Conservation (phyloP, 1,140 invertebrate genomes). For the Trachelipus rathkii region DNA sequence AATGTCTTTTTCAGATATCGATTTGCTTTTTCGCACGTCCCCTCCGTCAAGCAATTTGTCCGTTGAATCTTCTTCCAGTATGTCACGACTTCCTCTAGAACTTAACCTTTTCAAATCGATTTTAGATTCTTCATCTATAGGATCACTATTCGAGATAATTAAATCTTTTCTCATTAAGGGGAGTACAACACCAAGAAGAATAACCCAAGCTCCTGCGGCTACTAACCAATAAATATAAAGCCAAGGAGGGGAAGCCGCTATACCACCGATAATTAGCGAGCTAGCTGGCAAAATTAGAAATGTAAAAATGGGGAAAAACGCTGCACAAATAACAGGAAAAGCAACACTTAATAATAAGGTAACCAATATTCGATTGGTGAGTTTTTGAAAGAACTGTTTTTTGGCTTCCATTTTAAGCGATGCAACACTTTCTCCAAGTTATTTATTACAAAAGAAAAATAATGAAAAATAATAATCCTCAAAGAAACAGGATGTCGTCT, state of each 20-base stretch:
- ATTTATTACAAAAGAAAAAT: too few relatives aligned
- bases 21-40: neutral
- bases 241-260: neutral
- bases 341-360: neutral
- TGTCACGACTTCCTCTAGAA: neutral
- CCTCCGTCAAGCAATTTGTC: neutral
- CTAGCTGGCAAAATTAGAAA: neutral
- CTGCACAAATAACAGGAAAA: neutral
- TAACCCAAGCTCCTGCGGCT: neutral
- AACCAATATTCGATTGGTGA: neutral
- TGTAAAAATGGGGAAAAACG: neutral
- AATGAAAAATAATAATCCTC: too few relatives aligned
- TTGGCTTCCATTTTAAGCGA: neutral
- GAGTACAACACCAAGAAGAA: neutral
- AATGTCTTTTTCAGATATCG: too few relatives aligned
- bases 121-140: neutral
- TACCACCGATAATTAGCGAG: neutral
- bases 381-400: neutral
- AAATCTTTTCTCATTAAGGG: neutral
- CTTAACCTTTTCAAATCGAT: neutral
- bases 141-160: neutral
- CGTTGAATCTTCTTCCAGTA: neutral
- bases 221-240: neutral
- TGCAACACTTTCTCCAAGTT: neutral
- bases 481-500: too few relatives aligned